Evolutionary conservation across 2,888 invertebrate species (phyloP).

Genomic region (Orchestes rusci): DNA sequence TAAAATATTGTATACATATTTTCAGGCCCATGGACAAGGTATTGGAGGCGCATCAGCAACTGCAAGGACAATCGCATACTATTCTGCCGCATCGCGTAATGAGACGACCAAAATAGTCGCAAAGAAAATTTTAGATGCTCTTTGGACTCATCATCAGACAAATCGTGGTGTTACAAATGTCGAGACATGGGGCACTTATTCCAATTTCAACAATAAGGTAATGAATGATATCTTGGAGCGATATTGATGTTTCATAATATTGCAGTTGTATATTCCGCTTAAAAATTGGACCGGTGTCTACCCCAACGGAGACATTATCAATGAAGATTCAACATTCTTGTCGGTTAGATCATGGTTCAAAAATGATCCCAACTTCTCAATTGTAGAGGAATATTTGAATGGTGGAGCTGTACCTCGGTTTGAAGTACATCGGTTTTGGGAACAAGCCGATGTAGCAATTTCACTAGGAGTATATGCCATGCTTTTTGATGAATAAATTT

Average conservation of each 20-base stretch:
- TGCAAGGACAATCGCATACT: slow-evolving; percentile 16
- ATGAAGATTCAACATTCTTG: slow-evolving; percentile 27
- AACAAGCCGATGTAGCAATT: slow-evolving; percentile 28
- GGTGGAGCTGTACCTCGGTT: slow-evolving; percentile 25
- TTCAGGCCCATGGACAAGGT: slow-evolving; percentile 7
- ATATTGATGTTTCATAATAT: not conserved
- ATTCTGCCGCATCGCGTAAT: slow-evolving; percentile 15
- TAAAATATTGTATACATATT: too few species aligned
- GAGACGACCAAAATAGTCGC: slow-evolving; percentile 11
- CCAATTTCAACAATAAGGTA: slow-evolving; percentile 19
- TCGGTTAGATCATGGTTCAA: slow-evolving; percentile 28
- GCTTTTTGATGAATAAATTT: slow-evolving; percentile 27
- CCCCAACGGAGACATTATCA: slow-evolving; percentile 27
- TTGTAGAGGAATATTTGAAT: slow-evolving; percentile 26
- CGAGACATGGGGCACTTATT: slow-evolving; percentile 8
- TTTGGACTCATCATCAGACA: slow-evolving; percentile 16
- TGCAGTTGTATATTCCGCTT: slow-evolving; percentile 25
- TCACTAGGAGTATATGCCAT: slow-evolving; percentile 26
- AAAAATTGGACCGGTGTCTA: slow-evolving; percentile 27
- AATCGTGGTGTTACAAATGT: slow-evolving; percentile 8
- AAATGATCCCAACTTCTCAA: slow-evolving; percentile 26
- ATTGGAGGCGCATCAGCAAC: slow-evolving; percentile 13
- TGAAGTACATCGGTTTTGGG: slow-evolving; percentile 29
- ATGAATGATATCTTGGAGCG: too few species aligned
- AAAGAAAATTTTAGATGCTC: slow-evolving; percentile 15